phyloP scores from a whole-genome alignment of 2,113 vertebrate genomes.

The Pao palembangensis region DNA sequence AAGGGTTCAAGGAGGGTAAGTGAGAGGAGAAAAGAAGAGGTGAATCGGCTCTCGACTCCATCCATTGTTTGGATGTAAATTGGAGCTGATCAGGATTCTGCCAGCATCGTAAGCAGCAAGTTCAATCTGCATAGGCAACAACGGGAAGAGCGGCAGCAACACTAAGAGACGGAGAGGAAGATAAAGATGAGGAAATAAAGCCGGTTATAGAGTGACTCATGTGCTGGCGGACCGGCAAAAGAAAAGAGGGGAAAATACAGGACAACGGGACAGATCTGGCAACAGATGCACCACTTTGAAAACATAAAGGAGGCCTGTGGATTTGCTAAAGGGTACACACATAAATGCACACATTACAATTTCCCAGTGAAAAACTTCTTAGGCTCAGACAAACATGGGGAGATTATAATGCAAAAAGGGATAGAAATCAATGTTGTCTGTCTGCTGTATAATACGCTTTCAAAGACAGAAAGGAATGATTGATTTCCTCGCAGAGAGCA shows the following conservation, averaged over 20 bases:
- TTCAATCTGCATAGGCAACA: slow-evolving; percentile 53
- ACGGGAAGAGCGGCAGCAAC: slow-evolving; percentile 23
- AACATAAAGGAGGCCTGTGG: slow-evolving; percentile 18
- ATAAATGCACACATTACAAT: background rate
- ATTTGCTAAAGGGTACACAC: slow-evolving; percentile 10
- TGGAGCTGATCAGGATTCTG: slow-evolving; percentile 76
- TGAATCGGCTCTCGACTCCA: slow-evolving; percentile 68
- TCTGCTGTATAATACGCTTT: background rate
- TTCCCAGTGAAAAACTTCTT: slow-evolving; percentile 2
- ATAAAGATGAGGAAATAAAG: background rate
- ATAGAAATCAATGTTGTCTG: background rate
- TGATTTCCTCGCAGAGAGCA: slow-evolving; percentile 25
- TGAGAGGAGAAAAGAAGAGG: slow-evolving; percentile 49
- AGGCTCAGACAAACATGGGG: background rate
- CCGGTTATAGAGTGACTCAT: slow-evolving; percentile 35
- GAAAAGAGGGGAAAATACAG: no score
- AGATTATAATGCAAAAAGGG: background rate
- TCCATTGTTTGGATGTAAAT: slow-evolving; percentile 80
- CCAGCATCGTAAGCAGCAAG: slow-evolving; percentile 64
- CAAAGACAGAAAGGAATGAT: background rate
- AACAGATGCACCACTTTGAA: slow-evolving; percentile 40
- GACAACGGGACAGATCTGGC: background rate
- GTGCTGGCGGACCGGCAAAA: slow-evolving; percentile 6
- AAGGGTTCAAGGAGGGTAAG: slow-evolving; percentile 53
- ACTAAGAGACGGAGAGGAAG: slow-evolving; percentile 4